These are phyloP conservation scores for human DNA, from an alignment of 2,113 vertebrate genomes.

Conservation along the genomic window GRCh38 chr11:44831501-44832000, in stretches of 20 bases:
- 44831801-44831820: neutral
- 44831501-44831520: neutral
- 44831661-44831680: neutral
- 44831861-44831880: neutral
- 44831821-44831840: neutral
- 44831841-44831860: neutral
- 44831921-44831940: neutral
- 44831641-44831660: neutral
- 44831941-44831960: neutral
- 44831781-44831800: neutral
- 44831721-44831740: neutral
- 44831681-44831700: neutral
- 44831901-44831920: neutral
- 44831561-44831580: neutral
- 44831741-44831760: neutral
- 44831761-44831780: too few species aligned
- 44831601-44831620: neutral
- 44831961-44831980: neutral
- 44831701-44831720: neutral
- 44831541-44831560: rapidly evolving
- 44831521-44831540: neutral
- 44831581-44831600: neutral
- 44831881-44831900: neutral
- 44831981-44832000: neutral
- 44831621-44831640: neutral